A percentile compares a stretch with the other conserved stretches of the same genome.
Conservation (phyloP, 2,113 vertebrate genomes). For the Myrmecophaga tridactyla region DNA sequence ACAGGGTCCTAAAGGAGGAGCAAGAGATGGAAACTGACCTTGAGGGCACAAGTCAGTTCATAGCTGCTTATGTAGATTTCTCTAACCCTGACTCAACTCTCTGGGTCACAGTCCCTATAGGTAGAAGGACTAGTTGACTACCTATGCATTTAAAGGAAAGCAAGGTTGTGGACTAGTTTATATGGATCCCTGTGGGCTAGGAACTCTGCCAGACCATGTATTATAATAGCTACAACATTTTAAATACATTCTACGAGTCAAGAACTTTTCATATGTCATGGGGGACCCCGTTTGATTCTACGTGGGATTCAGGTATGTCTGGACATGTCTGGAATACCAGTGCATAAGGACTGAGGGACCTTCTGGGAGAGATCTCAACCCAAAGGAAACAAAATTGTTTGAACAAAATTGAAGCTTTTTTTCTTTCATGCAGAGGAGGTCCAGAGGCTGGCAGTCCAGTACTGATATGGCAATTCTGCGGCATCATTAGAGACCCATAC, state of each 20-base stretch:
- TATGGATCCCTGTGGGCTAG: neutral
- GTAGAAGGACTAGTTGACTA: neutral
- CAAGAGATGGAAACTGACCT: neutral
- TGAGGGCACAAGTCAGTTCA: neutral
- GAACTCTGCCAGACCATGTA: neutral
- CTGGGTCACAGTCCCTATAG: neutral
- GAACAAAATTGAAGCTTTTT: neutral
- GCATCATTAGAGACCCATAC: neutral
- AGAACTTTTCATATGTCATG: neutral
- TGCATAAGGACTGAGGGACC: neutral
- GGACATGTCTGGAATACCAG: neutral
- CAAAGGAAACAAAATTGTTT: neutral
- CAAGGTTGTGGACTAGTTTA: neutral
- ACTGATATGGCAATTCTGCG: neutral
- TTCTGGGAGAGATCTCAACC: neutral
- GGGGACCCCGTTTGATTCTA: neutral
- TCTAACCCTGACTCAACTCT: too few species aligned
- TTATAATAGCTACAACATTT: neutral
- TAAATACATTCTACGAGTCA: neutral
- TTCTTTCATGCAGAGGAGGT: neutral
- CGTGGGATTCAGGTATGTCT: neutral
- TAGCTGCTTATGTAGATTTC: neutral
- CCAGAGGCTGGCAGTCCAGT: neutral
- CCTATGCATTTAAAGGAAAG: neutral
- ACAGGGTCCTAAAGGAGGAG: neutral